These are phyloP conservation scores for Zygaena filipendulae DNA, from an alignment of 2,888 invertebrate genomes.

Conservation along the genomic window DNA sequence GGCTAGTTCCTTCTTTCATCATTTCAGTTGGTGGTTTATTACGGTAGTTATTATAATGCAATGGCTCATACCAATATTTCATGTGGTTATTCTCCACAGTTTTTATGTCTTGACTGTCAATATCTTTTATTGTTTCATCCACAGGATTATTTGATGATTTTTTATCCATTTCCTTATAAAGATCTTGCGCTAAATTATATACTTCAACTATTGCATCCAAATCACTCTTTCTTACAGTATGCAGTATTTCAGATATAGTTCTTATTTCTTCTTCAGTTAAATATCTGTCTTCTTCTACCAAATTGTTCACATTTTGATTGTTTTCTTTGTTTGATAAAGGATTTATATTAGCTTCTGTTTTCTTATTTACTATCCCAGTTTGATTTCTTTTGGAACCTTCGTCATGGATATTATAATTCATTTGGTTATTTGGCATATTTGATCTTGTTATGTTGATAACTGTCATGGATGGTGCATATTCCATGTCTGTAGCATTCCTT, in stretches of 20 bases:
- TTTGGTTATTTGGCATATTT: slow-evolving; percentile 23
- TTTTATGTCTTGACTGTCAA: slow-evolving; percentile 7
- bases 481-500: slow-evolving; percentile 22
- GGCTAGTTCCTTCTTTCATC: slow-evolving; percentile 19
- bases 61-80: slow-evolving; percentile 37
- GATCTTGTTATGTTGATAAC: slow-evolving; percentile 23
- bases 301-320: slow-evolving; percentile 4
- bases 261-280: slow-evolving; percentile 44
- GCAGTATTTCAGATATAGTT: slow-evolving; percentile 36
- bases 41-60: slow-evolving; percentile 17
- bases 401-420: too few relatives aligned
- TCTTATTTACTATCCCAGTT: slow-evolving; percentile 14
- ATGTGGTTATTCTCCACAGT: slow-evolving; percentile 13
- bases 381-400: background rate
- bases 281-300: slow-evolving; percentile 30
- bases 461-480: slow-evolving; percentile 18
- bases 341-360: slow-evolving; percentile 9
- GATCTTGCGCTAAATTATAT: slow-evolving; percentile 51
- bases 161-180: slow-evolving; percentile 45
- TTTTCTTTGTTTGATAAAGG: slow-evolving; percentile 9
- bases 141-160: slow-evolving; percentile 19
- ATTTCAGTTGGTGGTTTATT: slow-evolving; percentile 20
- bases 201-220: slow-evolving; percentile 51
- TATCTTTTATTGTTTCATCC: slow-evolving; percentile 18
- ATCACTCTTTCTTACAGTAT: slow-evolving; percentile 48